phyloP scores from a whole-genome alignment of 2,888 invertebrate species.

The Alloscopus bannaensis region DNA sequence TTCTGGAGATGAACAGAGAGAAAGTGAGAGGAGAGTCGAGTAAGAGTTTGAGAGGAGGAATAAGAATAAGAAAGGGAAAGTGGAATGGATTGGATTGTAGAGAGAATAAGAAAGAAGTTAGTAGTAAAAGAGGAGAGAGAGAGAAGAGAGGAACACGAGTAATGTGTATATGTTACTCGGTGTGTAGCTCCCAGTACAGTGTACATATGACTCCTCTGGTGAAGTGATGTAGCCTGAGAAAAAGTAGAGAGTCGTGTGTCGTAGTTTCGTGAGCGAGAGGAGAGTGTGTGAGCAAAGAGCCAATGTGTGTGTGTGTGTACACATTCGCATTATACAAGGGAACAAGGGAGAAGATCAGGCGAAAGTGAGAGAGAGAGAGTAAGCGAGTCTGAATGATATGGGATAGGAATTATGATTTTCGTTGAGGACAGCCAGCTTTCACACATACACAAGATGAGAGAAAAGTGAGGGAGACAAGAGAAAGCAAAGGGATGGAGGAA shows the following conservation, averaged over 20 bases:
- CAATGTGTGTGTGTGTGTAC: slow-evolving; percentile 42
- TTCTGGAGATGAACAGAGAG: slow-evolving; percentile 34
- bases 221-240: slow-evolving; percentile 8
- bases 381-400: slow-evolving; percentile 57
- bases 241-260: too few species aligned
- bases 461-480: not conserved
- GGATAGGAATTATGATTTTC: slow-evolving; percentile 54
- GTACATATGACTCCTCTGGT: slow-evolving; percentile 40
- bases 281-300: slow-evolving; percentile 26
- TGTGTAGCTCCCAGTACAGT: slow-evolving; percentile 32
- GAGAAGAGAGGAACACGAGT: slow-evolving; percentile 29
- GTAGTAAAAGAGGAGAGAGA: slow-evolving; percentile 37
- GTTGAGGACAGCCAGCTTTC: slow-evolving; percentile 30
- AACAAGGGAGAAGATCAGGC: slow-evolving; percentile 4
- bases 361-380: slow-evolving; percentile 14
- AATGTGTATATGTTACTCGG: slow-evolving; percentile 28
- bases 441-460: not conserved
- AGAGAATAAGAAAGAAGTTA: slow-evolving; percentile 38
- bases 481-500: not conserved
- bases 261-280: not conserved
- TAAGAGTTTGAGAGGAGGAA: slow-evolving; percentile 43
- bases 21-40: slow-evolving; percentile 31
- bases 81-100: slow-evolving; percentile 47
- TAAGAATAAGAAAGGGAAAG: slow-evolving; percentile 48
- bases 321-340: slow-evolving; percentile 11